A percentile compares a stretch with the other conserved stretches of the same genome.
Evolutionary conservation across 2,888 invertebrate species (phyloP).

Genomic region (Amorpha juglandis): DNA sequence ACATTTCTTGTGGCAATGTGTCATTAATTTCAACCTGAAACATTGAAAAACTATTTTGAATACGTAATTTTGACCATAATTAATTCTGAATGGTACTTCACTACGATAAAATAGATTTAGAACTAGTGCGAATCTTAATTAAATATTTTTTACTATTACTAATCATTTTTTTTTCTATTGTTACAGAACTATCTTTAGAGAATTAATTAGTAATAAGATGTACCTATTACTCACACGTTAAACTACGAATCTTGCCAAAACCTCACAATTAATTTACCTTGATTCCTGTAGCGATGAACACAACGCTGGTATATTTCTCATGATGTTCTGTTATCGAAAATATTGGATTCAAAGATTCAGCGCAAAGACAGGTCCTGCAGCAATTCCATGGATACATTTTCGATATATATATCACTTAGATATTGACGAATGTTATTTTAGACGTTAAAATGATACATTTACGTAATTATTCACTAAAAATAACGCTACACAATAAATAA

Average conservation of each 20-base stretch:
- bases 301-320: conserved; percentile 60
- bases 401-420: neutral
- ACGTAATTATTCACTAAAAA: conserved; percentile 4
- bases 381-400: conserved; percentile 58
- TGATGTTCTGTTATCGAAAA: conserved; percentile 53
- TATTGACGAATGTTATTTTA: neutral
- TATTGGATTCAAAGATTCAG: conserved; percentile 57
- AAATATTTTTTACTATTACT: no score
- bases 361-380: conserved; percentile 63
- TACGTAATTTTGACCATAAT: neutral
- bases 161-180: no score
- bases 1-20: conserved; percentile 51
- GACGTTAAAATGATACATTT: neutral
- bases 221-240: neutral
- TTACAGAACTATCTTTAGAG: no score
- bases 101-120: no score
- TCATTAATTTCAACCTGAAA: conserved; percentile 52
- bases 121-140: no score
- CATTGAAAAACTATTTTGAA: neutral
- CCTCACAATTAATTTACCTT: conserved; percentile 49
- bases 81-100: no score
- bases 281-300: conserved; percentile 57
- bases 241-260: neutral
- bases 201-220: no score
- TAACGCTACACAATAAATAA: neutral